Conservation (phyloP, 2,888 invertebrate genomes). For the Epicampocera succincta region DNA sequence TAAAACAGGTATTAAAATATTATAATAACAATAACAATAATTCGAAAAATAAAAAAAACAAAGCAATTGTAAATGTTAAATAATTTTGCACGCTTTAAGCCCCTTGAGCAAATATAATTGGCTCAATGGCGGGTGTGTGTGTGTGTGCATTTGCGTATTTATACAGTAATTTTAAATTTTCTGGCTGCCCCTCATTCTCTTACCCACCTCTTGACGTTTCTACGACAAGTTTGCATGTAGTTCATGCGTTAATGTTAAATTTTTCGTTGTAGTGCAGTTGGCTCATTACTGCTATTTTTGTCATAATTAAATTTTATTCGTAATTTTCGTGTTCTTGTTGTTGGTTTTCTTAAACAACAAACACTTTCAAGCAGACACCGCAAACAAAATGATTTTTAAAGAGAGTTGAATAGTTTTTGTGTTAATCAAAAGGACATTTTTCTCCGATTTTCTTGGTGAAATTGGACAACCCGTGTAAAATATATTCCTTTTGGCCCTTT, state of each 20-base stretch:
- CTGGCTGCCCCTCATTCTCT: background rate
- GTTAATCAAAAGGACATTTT: background rate
- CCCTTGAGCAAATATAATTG: slow-evolving; percentile 12
- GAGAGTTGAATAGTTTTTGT: background rate
- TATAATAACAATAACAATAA: slow-evolving; percentile 50
- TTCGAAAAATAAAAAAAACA: slow-evolving; percentile 8
- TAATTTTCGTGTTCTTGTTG: too few species aligned
- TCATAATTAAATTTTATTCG: slow-evolving; percentile 26
- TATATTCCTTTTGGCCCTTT: too few species aligned
- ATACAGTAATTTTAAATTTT: slow-evolving; percentile 3
- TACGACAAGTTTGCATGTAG: too few species aligned
- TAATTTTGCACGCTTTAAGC: slow-evolving; percentile 21
- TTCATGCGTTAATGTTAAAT: too few species aligned
- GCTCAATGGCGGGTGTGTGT: background rate
- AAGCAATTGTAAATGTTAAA: slow-evolving; percentile 41
- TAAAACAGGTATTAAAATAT: slow-evolving; percentile 55
- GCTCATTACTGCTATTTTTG: slow-evolving; percentile 43
- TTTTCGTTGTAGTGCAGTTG: background rate
- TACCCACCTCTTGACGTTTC: too few species aligned
- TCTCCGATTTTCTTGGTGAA: too few species aligned
- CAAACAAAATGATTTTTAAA: too few species aligned
- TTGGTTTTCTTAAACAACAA: too few species aligned
- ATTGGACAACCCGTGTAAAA: too few species aligned
- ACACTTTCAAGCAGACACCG: too few species aligned
- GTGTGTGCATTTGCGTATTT: background rate